A percentile compares a stretch with the other conserved stretches of the same genome.
Evolutionary conservation across 2,888 invertebrate genomes (phyloP).

Genomic region (Apomyelois bistriatella): DNA sequence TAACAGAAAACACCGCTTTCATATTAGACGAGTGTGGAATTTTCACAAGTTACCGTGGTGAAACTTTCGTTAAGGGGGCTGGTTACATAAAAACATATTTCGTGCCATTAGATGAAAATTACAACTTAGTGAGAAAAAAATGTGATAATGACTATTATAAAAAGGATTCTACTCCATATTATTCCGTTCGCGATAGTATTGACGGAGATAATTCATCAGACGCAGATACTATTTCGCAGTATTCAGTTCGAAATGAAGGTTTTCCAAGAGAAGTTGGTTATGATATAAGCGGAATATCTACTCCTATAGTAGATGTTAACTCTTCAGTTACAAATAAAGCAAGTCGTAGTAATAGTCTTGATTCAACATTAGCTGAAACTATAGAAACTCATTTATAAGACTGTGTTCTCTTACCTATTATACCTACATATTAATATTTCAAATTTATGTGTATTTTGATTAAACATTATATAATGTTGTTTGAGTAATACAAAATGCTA

Average conservation of each 20-base stretch:
- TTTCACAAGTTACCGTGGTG: constrained; percentile 84
- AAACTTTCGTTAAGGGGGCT: constrained; percentile 86
- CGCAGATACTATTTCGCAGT: constrained; percentile 27
- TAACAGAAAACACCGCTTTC: constrained; percentile 85
- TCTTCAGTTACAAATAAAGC: not conserved
- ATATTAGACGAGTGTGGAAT: constrained; percentile 84
- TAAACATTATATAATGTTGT: no score
- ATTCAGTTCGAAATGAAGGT: constrained; percentile 31
- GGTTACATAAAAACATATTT: constrained; percentile 86
- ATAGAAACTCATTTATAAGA: constrained; percentile 55
- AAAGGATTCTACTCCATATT: constrained; percentile 41
- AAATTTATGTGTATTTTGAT: not conserved
- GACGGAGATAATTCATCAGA: constrained; percentile 31
- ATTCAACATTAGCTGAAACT: constrained; percentile 40
- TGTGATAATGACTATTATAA: constrained; percentile 48
- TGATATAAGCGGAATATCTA: constrained; percentile 23
- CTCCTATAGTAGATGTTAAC: constrained; percentile 24
- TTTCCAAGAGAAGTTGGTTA: constrained; percentile 24
- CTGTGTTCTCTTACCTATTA: not conserved
- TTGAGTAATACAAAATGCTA: no score
- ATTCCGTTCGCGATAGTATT: constrained; percentile 37
- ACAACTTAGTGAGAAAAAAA: constrained; percentile 69
- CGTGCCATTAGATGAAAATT: constrained; percentile 82
- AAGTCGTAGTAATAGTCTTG: not conserved
- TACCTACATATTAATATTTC: not conserved